These are phyloP conservation scores for Eudasyphora cyanicolor DNA, from an alignment of 2,888 invertebrate genomes.

Conservation along the genomic window DNA sequence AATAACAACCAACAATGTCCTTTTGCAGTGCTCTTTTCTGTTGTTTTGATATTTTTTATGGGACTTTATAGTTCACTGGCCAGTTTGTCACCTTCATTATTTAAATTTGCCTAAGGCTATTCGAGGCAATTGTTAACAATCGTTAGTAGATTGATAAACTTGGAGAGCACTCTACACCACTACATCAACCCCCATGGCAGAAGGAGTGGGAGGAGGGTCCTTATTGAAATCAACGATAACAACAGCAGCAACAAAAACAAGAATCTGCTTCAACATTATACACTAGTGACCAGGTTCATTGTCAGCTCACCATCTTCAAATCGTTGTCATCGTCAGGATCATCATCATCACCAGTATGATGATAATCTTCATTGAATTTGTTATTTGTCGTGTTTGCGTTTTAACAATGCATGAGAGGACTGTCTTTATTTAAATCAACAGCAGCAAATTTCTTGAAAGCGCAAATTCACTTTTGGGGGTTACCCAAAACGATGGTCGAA, in stretches of 20 bases:
- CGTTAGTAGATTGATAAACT: not conserved
- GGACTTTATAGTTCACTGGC: not conserved
- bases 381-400: conserved; percentile 19
- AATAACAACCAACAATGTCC: not conserved
- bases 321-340: not conserved
- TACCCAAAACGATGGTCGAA: too few relatives aligned
- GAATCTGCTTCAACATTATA: not conserved
- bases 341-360: not conserved
- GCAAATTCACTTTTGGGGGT: not conserved
- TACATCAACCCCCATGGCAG: not conserved
- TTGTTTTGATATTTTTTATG: not conserved
- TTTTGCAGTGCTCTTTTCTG: not conserved
- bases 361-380: conserved; percentile 16
- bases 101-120: conserved; percentile 9
- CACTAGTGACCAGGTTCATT: not conserved
- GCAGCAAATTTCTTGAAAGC: conserved; percentile 2
- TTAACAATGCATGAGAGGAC: conserved; percentile 34
- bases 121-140: not conserved
- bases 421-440: conserved; percentile 9
- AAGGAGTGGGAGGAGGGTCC: too few relatives aligned
- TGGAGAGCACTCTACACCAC: not conserved
- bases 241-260: not conserved
- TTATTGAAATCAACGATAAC: not conserved
- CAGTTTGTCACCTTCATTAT: conserved; percentile 10
- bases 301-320: too few relatives aligned